Conservation (phyloP, 2,113 vertebrate species). For the Mus pahari region DNA sequence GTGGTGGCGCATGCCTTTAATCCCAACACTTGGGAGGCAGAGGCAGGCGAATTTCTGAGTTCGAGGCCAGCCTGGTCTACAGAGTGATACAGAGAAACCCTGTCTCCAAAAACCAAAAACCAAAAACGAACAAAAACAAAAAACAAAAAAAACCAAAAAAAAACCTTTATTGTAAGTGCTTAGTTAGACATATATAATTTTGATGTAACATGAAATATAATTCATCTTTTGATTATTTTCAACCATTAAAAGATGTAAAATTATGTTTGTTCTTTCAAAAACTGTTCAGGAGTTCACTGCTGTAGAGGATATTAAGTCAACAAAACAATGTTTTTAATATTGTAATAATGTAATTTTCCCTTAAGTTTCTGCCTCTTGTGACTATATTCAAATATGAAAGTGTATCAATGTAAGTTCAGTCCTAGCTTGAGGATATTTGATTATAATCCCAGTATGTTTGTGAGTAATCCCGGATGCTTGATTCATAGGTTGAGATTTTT, state of each 20-base stretch:
- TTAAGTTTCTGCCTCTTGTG: slow-evolving; percentile 11
- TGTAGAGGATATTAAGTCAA: neutral
- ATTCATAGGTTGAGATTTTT: slow-evolving; percentile 38
- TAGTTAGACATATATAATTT: slow-evolving; percentile 22
- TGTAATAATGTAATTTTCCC: slow-evolving; percentile 37
- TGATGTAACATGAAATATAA: slow-evolving; percentile 5
- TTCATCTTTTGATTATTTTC: slow-evolving; percentile 17
- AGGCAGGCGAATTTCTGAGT: no score
- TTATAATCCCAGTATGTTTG: neutral
- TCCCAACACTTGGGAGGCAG: no score
- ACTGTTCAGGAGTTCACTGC: neutral
- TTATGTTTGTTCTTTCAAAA: neutral
- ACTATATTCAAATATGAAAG: slow-evolving; percentile 24
- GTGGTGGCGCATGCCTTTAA: no score
- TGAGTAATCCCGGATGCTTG: neutral
- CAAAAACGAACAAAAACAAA: no score
- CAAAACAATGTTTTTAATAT: slow-evolving; percentile 13
- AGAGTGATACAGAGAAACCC: no score
- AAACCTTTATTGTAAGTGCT: neutral
- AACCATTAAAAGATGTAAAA: slow-evolving; percentile 33
- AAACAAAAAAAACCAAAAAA: no score
- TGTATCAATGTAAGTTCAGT: neutral
- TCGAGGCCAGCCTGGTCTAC: no score
- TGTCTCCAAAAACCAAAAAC: no score
- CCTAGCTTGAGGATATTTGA: neutral